A percentile compares a stretch with the other conserved stretches of the same genome.
Conservation (phyloP, 2,797 vertebrate species). For the Mycteria americana region DNA sequence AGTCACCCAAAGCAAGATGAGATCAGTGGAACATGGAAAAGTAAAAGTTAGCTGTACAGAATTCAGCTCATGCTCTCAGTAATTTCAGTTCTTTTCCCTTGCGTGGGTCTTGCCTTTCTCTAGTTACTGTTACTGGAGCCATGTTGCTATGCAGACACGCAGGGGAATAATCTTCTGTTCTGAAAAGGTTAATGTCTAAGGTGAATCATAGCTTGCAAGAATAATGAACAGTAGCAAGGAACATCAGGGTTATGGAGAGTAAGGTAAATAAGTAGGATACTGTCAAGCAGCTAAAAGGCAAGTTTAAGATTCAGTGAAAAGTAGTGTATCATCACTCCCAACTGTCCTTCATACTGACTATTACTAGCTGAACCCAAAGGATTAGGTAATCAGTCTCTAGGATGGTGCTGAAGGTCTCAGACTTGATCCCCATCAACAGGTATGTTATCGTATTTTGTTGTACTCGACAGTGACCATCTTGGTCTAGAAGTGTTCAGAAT, state of each 20-base stretch:
- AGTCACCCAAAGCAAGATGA: background rate
- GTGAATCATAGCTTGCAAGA: background rate
- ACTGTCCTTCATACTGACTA: background rate
- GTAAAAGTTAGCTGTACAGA: background rate
- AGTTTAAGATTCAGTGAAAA: background rate
- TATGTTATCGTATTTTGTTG: background rate
- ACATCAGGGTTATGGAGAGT: background rate
- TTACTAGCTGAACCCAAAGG: background rate
- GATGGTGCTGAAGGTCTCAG: background rate
- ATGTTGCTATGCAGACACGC: background rate
- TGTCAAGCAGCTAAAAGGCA: background rate
- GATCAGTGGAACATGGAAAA: background rate
- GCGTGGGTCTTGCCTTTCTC: background rate
- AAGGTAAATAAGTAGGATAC: background rate
- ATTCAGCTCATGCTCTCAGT: background rate
- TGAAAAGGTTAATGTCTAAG: background rate
- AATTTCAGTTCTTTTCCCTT: background rate
- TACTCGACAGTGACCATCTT: background rate
- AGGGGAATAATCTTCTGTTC: background rate
- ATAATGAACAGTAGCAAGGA: background rate
- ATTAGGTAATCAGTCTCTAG: background rate
- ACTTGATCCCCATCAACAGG: background rate
- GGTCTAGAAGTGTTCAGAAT: background rate
- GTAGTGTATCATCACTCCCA: rapidly evolving
- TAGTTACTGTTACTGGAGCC: background rate